phyloP scores from a whole-genome alignment of 2,113 vertebrate species.

The Irena cyanogastra region DNA sequence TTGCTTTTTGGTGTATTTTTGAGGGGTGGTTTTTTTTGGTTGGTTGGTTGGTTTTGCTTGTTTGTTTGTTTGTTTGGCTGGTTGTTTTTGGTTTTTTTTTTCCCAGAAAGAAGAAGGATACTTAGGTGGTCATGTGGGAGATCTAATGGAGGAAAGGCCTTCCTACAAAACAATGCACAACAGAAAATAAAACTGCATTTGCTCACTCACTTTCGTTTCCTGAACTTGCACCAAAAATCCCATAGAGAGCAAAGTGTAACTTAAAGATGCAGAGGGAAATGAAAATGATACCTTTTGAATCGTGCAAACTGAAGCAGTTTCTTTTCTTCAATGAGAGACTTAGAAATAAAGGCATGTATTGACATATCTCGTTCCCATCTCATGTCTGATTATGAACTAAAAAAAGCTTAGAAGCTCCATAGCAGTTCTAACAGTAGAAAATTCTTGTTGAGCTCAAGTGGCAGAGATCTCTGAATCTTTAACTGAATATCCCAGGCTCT shows the following conservation, averaged over 20 bases:
- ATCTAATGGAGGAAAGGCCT: background rate
- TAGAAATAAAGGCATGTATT: background rate
- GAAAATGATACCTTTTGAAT: background rate
- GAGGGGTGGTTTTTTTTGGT: background rate
- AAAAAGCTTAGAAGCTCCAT: background rate
- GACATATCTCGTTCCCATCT: background rate
- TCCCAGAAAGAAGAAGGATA: background rate
- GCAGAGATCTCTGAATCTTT: background rate
- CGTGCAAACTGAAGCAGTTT: background rate
- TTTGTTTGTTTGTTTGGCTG: background rate
- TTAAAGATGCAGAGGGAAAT: background rate
- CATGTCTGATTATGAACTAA: background rate
- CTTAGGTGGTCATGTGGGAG: background rate
- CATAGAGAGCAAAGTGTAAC: background rate
- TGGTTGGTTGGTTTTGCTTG: background rate
- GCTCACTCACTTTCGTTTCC: background rate
- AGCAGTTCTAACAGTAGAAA: background rate
- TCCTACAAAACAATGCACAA: background rate
- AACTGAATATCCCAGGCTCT: background rate
- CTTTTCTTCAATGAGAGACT: background rate
- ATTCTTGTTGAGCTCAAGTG: background rate
- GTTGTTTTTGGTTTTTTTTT: background rate
- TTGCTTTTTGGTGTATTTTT: too few relatives aligned
- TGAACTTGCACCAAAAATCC: background rate
- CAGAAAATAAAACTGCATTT: background rate